Conservation (phyloP, 2,797 vertebrate genomes). For the Gymnoscopelus braueri region DNA sequence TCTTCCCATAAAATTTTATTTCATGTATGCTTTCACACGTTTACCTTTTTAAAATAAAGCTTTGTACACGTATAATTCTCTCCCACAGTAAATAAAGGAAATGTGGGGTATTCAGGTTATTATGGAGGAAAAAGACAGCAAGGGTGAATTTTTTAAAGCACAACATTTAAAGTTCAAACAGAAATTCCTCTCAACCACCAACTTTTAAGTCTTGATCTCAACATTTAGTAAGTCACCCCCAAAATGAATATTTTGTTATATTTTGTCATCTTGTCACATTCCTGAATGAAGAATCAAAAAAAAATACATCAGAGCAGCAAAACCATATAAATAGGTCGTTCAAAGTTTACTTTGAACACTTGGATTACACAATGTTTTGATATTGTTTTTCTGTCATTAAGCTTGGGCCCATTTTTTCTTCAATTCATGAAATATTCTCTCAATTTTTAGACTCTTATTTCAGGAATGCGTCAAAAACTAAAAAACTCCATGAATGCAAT, state of each 20-base stretch:
- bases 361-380: too few relatives aligned
- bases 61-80: slow-evolving; percentile 80
- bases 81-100: slow-evolving; percentile 73
- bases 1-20: slow-evolving; percentile 72
- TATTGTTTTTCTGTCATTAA: too few relatives aligned
- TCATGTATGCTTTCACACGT: slow-evolving; percentile 76
- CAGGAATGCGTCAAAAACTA: too few relatives aligned
- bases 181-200: slow-evolving; percentile 46
- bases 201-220: slow-evolving; percentile 42
- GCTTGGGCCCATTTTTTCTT: too few relatives aligned
- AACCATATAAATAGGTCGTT: too few relatives aligned
- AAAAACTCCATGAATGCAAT: too few relatives aligned
- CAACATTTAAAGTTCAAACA: slow-evolving; percentile 57
- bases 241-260: too few relatives aligned
- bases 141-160: slow-evolving; percentile 54
- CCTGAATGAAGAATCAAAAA: too few relatives aligned
- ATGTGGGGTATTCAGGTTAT: slow-evolving; percentile 53
- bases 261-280: too few relatives aligned
- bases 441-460: too few relatives aligned
- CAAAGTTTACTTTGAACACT: too few relatives aligned
- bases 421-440: too few relatives aligned
- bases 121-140: slow-evolving; percentile 47
- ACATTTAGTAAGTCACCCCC: slow-evolving; percentile 3
- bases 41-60: slow-evolving; percentile 76
- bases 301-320: slow-evolving; percentile 17